Base-by-base conservation (phyloP, 2,888 invertebrate species). In the Tigriopus californicus region DNA sequence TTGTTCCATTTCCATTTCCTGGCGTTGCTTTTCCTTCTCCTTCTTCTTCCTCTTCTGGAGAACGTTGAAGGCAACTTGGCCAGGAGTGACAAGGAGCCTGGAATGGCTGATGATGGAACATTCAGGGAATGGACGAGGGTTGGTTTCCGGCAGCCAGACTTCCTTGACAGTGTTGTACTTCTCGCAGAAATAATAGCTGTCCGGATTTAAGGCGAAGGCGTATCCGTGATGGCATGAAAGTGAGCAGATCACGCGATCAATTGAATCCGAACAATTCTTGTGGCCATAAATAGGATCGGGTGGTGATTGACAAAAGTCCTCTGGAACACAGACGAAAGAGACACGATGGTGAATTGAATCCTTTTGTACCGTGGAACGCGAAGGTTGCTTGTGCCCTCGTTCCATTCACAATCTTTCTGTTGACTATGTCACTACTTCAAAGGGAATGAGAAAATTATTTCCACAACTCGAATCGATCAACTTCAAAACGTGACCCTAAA, bases 191-290 rank as follows among this genome's bases (percentile, higher is more conserved):
- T 74, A 69, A 41, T 70, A 67, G 2, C 68, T 66, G 0, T 70
- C 66, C 2, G 73, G 70, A 12, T 67, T 68, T 62, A 73, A 67
- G 13, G 77, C 78, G 64, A 81, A 76, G 3, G 75, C 78, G 65
- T 78, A 80, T 0, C 80, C 81, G 58, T 76, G 74, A 54, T 77
- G 69, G 65, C 81, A 82, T 10, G 73, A 74, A 22, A 80, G 67
- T 4, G 73, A 70, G 65, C 82, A 82, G 61, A 72, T 70, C 0
- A 74, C 71, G 6, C 71, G 72, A 11, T 70, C 69, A 0, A 67
- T 66, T n/a, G 68, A 68, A 47, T 71, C 69, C 0, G 70, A 69
- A 63, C 79, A 79, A 49, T 73, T 70, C 1, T 72, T 66, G 42
- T 70, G 67, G 1, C 77, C 77, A 63, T 78, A 73, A 6, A 69